Conservation (phyloP, 2,113 vertebrate species). For the Ifrita kowaldi region DNA sequence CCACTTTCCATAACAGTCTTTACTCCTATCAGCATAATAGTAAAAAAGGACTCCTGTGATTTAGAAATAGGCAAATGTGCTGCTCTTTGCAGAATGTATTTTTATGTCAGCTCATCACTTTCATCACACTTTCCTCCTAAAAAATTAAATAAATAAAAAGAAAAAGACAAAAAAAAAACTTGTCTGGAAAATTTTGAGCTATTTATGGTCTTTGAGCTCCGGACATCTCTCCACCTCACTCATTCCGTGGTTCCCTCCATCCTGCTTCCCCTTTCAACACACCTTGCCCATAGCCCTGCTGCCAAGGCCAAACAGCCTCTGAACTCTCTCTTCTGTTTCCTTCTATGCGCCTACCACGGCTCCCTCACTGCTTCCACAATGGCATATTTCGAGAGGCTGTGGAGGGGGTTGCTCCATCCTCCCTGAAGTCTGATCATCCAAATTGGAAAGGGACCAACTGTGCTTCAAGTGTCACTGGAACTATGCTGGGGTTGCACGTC, state of each 20-base stretch:
- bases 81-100: background rate
- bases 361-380: background rate
- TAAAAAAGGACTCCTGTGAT: background rate
- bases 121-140: background rate
- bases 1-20: background rate
- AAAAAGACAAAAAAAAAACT: accelerated
- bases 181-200: background rate
- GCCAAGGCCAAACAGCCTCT: background rate
- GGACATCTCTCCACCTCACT: background rate
- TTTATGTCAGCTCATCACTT: background rate
- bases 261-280: background rate
- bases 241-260: background rate
- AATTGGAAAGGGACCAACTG: background rate
- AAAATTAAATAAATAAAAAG: background rate
- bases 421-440: background rate
- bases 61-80: background rate
- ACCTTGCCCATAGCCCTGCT: background rate
- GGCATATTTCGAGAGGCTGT: background rate
- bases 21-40: background rate
- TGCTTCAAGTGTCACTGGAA: background rate
- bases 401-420: background rate
- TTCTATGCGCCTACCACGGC: accelerated
- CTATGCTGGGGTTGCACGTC: background rate
- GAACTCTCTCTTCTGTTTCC: background rate
- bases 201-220: background rate